A percentile compares a stretch with the other conserved stretches of the same genome.
Conservation (phyloP, 2,888 invertebrate genomes). For the Pristionchus japonicus region DNA sequence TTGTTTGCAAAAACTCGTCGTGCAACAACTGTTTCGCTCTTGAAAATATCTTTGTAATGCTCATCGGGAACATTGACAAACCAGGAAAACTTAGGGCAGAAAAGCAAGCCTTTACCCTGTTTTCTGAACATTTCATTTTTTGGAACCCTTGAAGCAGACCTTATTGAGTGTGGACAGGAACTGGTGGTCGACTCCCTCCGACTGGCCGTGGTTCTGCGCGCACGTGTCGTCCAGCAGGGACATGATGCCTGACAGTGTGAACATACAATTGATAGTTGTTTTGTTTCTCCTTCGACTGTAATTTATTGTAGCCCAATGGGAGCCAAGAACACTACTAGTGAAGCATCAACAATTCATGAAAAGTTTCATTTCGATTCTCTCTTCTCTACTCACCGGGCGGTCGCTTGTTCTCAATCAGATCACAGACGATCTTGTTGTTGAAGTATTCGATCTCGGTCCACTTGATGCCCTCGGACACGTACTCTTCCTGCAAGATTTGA, state of each 20-base stretch:
- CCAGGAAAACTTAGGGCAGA: too few species aligned
- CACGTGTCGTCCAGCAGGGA: slow-evolving; percentile 83
- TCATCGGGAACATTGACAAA: too few species aligned
- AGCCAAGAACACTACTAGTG: too few species aligned
- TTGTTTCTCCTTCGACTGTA: too few species aligned
- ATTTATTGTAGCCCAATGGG: neutral
- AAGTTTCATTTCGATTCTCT: neutral
- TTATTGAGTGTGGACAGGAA: slow-evolving; percentile 79
- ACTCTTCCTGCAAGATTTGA: slow-evolving; percentile 80
- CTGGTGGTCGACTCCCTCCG: slow-evolving; percentile 80
- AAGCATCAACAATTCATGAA: neutral
- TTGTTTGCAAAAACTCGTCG: too few species aligned
- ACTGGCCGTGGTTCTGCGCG: slow-evolving; percentile 83
- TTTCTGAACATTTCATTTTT: too few species aligned
- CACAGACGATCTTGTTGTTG: slow-evolving; percentile 83
- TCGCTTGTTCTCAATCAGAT: slow-evolving; percentile 81
- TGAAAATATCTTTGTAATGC: too few species aligned
- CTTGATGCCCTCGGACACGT: slow-evolving; percentile 82
- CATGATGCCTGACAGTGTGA: slow-evolving; percentile 80
- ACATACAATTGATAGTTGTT: too few species aligned
- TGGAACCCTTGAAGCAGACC: slow-evolving; percentile 69
- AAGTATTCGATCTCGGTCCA: slow-evolving; percentile 84
- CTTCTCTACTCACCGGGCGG: slow-evolving; percentile 78
- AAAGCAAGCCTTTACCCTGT: too few species aligned
- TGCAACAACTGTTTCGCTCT: too few species aligned